These are phyloP conservation scores for Sarcophaga bullata DNA, from an alignment of 1,140 invertebrate genomes.

Conservation along the genomic window DNA sequence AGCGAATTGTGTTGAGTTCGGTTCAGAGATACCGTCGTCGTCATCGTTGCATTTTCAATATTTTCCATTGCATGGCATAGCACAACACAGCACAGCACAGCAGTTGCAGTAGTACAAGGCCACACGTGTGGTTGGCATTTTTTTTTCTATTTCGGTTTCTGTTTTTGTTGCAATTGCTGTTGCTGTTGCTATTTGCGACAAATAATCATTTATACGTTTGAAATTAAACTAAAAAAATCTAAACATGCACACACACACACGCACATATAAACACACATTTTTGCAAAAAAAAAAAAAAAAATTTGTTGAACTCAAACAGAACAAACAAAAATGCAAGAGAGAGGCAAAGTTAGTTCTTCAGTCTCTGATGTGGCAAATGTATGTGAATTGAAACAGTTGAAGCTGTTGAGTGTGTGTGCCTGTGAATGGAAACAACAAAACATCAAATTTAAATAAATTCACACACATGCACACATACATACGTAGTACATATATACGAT, in stretches of 20 bases:
- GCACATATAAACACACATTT: too few relatives aligned
- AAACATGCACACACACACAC: neutral
- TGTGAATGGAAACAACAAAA: neutral
- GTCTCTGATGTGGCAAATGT: neutral
- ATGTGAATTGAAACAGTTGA: neutral
- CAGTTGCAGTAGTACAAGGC: conserved; percentile 2
- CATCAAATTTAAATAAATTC: neutral
- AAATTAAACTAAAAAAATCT: conserved; percentile 29
- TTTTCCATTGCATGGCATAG: too few relatives aligned
- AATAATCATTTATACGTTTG: conserved; percentile 32
- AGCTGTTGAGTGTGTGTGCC: neutral
- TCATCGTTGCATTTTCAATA: too few relatives aligned
- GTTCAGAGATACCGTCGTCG: too few relatives aligned
- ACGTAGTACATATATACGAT: neutral
- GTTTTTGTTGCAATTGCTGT: neutral
- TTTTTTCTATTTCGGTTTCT: neutral
- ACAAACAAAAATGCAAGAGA: neutral
- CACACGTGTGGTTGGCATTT: conserved; percentile 16
- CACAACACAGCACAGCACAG: neutral
- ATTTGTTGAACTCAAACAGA: neutral
- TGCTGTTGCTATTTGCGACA: conserved; percentile 23
- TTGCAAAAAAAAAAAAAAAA: neutral
- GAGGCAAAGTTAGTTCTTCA: neutral
- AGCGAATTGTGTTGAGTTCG: too few relatives aligned
- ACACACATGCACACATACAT: neutral